phyloP scores from a whole-genome alignment of 2,113 vertebrate genomes.

The Mungos mungo region DNA sequence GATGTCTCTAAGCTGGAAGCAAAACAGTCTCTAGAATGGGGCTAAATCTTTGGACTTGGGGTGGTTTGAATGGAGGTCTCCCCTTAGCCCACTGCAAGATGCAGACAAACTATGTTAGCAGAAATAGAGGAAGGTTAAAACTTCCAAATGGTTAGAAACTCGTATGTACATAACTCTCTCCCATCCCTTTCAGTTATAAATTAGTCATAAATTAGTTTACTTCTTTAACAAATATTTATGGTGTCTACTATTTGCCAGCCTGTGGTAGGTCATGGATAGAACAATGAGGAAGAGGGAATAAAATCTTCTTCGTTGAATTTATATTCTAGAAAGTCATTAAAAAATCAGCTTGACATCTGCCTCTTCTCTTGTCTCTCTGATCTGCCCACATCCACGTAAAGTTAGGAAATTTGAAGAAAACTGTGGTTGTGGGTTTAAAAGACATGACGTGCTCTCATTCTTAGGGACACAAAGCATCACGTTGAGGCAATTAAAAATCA shows the following conservation, averaged over 20 bases:
- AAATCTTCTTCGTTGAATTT: not conserved
- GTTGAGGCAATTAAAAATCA: not conserved
- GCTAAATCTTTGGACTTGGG: not conserved
- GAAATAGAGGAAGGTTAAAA: not conserved
- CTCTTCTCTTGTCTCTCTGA: not conserved
- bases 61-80: not conserved
- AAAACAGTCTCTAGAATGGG: not conserved
- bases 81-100: not conserved
- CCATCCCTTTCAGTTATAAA: not conserved
- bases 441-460: not conserved
- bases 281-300: not conserved
- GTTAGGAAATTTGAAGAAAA: not conserved
- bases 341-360: not conserved
- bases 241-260: not conserved
- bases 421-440: not conserved
- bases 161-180: too few species aligned
- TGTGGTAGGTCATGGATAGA: not conserved
- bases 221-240: not conserved
- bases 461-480: not conserved
- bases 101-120: not conserved
- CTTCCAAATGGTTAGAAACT: not conserved
- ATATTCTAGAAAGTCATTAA: not conserved
- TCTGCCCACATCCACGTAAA: not conserved
- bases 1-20: not conserved
- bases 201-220: not conserved